Evolutionary conservation across 1,140 invertebrate species (phyloP).

Genomic region (Delia radicum): DNA sequence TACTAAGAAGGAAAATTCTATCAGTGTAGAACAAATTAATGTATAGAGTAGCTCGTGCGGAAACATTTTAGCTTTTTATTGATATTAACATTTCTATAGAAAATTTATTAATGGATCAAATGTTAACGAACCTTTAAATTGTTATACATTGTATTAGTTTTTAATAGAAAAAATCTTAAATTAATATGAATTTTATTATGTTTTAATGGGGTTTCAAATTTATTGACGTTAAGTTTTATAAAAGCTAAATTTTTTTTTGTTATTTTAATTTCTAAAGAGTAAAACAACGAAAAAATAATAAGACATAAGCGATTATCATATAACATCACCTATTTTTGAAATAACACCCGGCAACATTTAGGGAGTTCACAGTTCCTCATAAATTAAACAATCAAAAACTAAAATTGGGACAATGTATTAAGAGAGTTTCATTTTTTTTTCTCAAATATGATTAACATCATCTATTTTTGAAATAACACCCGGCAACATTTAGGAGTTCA

Average conservation of each 20-base stretch:
- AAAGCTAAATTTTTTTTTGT: neutral
- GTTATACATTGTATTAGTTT: neutral
- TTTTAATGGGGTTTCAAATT: neutral
- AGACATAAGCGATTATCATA: neutral
- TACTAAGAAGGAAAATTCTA: too few relatives aligned
- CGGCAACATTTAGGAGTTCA: too few relatives aligned
- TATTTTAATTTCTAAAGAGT: neutral
- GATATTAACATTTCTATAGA: too few relatives aligned
- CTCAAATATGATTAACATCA: too few relatives aligned
- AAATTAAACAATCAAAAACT: neutral
- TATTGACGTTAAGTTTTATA: neutral
- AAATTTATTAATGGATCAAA: neutral
- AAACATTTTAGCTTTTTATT: too few relatives aligned
- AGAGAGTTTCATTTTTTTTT: too few relatives aligned
- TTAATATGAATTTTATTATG: neutral
- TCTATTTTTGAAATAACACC: too few relatives aligned
- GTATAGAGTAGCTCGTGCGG: too few relatives aligned
- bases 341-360: neutral
- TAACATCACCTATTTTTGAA: neutral
- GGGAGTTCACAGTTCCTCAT: neutral
- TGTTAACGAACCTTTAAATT: constrained; percentile 1
- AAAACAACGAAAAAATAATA: neutral
- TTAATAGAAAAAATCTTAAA: neutral
- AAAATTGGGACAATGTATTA: too few relatives aligned
- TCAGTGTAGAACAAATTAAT: too few relatives aligned